Evolutionary conservation across 2,113 vertebrate genomes (phyloP).

Genomic region (Chauna torquata): DNA sequence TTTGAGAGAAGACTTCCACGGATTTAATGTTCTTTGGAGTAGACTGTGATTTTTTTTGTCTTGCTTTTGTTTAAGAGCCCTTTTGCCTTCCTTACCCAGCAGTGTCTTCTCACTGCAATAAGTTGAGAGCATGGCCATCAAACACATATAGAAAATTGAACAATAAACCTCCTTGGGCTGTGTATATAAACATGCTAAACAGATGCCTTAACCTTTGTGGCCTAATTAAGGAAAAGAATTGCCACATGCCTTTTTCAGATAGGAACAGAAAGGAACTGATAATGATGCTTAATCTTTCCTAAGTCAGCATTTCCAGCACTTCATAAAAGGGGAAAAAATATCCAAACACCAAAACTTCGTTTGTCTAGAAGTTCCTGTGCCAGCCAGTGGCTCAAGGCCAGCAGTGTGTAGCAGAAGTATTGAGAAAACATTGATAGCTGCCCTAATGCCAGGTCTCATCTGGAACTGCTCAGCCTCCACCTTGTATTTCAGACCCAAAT

Average conservation of each 20-base stretch:
- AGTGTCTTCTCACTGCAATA: neutral
- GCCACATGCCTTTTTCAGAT: rapidly evolving
- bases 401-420: too few species aligned
- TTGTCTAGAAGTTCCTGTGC: too few species aligned
- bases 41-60: neutral
- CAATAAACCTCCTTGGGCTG: neutral
- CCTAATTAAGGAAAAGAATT: neutral
- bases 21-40: neutral
- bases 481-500: neutral
- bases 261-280: too few species aligned
- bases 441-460: too few species aligned
- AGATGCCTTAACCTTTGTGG: neutral
- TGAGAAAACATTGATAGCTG: too few species aligned
- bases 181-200: neutral
- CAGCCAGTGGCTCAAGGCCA: neutral
- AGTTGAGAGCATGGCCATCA: neutral
- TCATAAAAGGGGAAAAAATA: rapidly evolving
- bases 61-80: neutral
- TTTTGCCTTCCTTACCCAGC: neutral
- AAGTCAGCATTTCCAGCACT: neutral
- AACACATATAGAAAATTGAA: neutral
- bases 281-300: neutral
- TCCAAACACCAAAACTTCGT: rapidly evolving
- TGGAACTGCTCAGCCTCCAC: neutral
- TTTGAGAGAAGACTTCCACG: neutral